Evolutionary conservation across 2,797 vertebrate species (phyloP), one percentile per base, ranked within the genome.

Genomic region (Sardinella longiceps): DNA sequence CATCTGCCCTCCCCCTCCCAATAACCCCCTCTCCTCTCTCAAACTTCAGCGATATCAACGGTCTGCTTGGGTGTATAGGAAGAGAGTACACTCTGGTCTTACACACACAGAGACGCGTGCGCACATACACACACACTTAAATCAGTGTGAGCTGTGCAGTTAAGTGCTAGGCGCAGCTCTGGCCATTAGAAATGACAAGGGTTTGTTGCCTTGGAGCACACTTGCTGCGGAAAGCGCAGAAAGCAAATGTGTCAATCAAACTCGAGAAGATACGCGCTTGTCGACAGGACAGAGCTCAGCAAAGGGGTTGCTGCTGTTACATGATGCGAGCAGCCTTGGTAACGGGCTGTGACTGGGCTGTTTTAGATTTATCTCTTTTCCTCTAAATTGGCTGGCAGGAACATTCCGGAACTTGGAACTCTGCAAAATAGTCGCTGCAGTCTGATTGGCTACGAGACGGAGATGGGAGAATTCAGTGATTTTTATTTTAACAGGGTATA

Each of bases 121-220:
- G n/a, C 70, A 23, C 60, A 63, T 12, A 74, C 66, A 74, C 66
- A 74, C 66, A 74, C 30, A 77, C 18, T 15, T 30, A 23, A 70
- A 70, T 18, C 63, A 5, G 70, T 20, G 70, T 20, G 18, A 43
- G 70, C 70, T 77, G 70, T 77, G 33, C 46, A 48, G 46, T 10
- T 74, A 77, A 77, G 70, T 77, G 70, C 70, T 77, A 43, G 70
- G 43, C 2, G 70, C 70, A 43, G 70, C 70, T 77, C 70, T 77
- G 70, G 37, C 70, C 37, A 77, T 43, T 43, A 20, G 7, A 77
- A 43, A 18, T 7, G 1, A 39, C 4, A 37, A 7, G 33, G 30
- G 39, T 39, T 37, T 37, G n/a, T n/a, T n/a, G 33, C 33, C 18
- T 39, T 1, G 39, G 66, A 20, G 66, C 5, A 23, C 18, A 20